Percentiles rank a stretch among this genome's conserved stretches.
phyloP scores from a whole-genome alignment of 2,113 vertebrate genomes.

The Conger conger region DNA sequence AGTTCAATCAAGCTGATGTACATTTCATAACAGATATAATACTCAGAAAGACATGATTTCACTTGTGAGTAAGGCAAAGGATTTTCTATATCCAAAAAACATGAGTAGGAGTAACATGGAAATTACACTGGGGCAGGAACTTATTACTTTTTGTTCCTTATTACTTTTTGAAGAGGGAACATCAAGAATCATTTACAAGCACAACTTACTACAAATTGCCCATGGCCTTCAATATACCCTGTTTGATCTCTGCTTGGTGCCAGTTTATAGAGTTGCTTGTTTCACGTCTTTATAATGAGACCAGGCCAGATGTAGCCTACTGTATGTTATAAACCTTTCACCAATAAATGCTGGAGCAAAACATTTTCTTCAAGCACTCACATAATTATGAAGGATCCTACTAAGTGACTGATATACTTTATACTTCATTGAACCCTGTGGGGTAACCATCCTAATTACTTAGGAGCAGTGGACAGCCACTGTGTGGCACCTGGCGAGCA shows the following conservation, averaged over 20 bases:
- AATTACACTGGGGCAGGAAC: background rate
- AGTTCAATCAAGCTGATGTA: background rate
- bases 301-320: constrained; percentile 64
- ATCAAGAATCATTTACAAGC: constrained; percentile 4
- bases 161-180: background rate
- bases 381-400: too few relatives aligned
- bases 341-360: constrained; percentile 45
- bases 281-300: constrained; percentile 64
- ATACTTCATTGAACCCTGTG: too few relatives aligned
- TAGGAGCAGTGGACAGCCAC: too few relatives aligned
- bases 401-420: too few relatives aligned
- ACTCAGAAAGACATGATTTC: background rate
- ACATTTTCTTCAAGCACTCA: background rate
- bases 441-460: too few relatives aligned
- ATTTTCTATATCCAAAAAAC: background rate
- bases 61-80: background rate
- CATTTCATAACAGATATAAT: background rate
- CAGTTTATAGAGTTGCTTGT: constrained; percentile 65
- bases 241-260: constrained; percentile 72
- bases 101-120: background rate
- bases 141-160: background rate
- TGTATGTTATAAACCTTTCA: constrained; percentile 50
- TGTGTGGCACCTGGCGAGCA: too few relatives aligned
- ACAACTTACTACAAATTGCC: constrained; percentile 41
- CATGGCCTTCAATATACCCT: constrained; percentile 61